Conservation (phyloP, 1,140 invertebrate genomes). For the Leucophenga varia region DNA sequence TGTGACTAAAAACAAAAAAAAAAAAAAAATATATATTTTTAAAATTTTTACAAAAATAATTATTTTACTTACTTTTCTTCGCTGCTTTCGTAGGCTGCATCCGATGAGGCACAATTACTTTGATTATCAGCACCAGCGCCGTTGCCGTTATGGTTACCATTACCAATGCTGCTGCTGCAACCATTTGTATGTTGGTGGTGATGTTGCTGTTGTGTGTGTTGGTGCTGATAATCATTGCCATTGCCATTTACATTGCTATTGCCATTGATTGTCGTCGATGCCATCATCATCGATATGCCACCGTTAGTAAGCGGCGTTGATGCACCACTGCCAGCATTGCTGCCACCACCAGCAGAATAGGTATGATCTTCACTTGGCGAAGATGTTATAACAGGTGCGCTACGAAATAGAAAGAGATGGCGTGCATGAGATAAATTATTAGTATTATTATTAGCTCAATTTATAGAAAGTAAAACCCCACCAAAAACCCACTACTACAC, state of each 20-base stretch:
- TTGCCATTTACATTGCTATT: too few species aligned
- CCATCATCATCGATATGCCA: not conserved
- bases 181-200: not conserved
- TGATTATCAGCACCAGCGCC: conserved; percentile 28
- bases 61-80: conserved; percentile 57
- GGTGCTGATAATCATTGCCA: conserved; percentile 1
- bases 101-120: conserved; percentile 55
- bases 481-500: too few species aligned
- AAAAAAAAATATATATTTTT: conserved; percentile 4
- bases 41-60: conserved; percentile 1
- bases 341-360: conserved; percentile 63
- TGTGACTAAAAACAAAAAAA: conserved; percentile 27
- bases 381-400: conserved; percentile 66
- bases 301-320: conserved; percentile 34
- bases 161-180: conserved; percentile 11
- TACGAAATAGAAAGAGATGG: conserved; percentile 9
- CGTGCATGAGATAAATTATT: not conserved
- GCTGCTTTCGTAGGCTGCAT: conserved; percentile 60
- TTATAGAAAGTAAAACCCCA: too few species aligned
- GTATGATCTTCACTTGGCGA: conserved; percentile 80
- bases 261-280: conserved; percentile 29
- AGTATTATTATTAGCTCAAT: not conserved
- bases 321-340: conserved; percentile 46
- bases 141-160: conserved; percentile 5
- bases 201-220: conserved; percentile 3